Conservation (phyloP, 2,113 vertebrate genomes). For the Nymphicus hollandicus region DNA sequence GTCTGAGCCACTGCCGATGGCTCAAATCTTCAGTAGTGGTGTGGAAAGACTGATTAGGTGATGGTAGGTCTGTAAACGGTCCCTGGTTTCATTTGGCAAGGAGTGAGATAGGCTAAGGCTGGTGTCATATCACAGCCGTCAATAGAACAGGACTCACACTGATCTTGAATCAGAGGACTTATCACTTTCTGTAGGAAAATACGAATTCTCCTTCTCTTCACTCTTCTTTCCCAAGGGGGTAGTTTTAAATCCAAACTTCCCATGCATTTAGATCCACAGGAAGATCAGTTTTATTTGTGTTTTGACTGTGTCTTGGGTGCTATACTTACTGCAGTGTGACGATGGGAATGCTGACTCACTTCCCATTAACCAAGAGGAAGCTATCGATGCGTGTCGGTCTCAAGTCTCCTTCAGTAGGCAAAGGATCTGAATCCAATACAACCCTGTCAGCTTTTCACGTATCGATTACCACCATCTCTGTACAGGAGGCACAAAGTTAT, state of each 20-base stretch:
- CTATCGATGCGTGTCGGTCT: neutral
- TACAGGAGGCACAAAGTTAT: neutral
- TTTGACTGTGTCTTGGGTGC: neutral
- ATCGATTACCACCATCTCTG: neutral
- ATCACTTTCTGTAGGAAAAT: neutral
- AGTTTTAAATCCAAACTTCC: neutral
- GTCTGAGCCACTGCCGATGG: neutral
- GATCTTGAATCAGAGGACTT: neutral
- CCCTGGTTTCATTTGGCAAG: neutral
- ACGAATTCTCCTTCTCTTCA: neutral
- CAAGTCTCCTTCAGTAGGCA: neutral
- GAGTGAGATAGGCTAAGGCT: neutral
- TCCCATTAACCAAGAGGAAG: neutral
- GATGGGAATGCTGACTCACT: neutral
- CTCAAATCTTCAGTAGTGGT: neutral
- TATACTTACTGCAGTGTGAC: neutral
- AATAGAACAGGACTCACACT: neutral
- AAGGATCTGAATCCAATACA: neutral
- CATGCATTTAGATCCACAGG: neutral
- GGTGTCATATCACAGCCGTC: constrained; percentile 4
- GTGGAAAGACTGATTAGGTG: neutral
- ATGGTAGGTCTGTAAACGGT: neutral
- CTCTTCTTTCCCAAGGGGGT: neutral
- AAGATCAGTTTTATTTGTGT: neutral
- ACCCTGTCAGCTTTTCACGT: neutral